phyloP scores from a whole-genome alignment of 2,888 invertebrate species.

The Clunio marinus region DNA sequence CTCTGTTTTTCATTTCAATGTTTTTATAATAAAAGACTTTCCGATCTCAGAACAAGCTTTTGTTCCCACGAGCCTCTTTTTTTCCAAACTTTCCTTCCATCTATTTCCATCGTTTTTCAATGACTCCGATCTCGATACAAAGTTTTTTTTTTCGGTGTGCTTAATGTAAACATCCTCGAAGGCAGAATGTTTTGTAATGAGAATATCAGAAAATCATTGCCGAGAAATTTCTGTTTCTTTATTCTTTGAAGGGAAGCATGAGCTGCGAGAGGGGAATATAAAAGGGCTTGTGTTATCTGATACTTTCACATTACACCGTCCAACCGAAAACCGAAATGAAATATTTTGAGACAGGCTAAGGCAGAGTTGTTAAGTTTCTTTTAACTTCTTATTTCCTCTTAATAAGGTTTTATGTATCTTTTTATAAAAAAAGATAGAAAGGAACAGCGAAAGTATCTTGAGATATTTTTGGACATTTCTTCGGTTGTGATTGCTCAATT shows the following conservation, averaged over 20 bases:
- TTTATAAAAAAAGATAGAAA: too few species aligned
- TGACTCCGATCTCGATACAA: background rate
- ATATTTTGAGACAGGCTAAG: too few species aligned
- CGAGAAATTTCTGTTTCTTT: background rate
- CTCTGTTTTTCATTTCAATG: slow-evolving; percentile 36
- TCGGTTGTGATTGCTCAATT: too few species aligned
- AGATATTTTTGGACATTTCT: background rate
- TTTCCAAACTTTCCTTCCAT: background rate
- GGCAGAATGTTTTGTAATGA: slow-evolving; percentile 36
- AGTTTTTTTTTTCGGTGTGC: background rate
- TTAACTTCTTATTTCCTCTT: too few species aligned
- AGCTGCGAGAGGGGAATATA: background rate
- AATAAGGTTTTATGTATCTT: too few species aligned
- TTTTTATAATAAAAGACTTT: background rate
- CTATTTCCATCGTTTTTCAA: background rate
- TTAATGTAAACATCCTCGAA: background rate
- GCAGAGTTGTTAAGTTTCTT: too few species aligned
- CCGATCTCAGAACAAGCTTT: background rate
- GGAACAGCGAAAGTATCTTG: background rate
- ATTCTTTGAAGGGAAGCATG: background rate
- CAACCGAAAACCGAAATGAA: too few species aligned
- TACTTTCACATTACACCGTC: background rate
- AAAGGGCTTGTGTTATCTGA: background rate
- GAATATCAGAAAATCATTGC: slow-evolving; percentile 8
- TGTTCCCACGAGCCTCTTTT: slow-evolving; percentile 32